phyloP scores from a whole-genome alignment of 2,113 vertebrate genomes.

The Thalassarche chlororhynchos region DNA sequence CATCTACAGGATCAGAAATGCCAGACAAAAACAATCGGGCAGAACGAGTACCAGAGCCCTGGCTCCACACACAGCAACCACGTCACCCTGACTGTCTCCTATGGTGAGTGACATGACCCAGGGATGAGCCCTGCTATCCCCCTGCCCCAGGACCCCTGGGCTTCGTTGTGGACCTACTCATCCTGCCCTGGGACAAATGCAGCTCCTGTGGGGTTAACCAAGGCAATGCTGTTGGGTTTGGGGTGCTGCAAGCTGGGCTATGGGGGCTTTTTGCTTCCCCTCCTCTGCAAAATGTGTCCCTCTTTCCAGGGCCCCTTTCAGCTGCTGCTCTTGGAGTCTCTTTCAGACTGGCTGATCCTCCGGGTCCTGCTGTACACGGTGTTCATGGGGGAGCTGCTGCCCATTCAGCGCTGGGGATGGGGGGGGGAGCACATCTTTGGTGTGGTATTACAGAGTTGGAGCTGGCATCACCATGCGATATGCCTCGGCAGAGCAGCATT shows the following conservation, averaged over 20 bases:
- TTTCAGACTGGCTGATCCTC: background rate
- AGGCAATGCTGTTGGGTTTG: background rate
- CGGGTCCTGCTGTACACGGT: background rate
- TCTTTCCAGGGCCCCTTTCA: background rate
- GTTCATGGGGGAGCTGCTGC: background rate
- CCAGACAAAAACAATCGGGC: background rate
- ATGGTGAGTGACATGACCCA: background rate
- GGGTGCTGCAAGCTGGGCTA: background rate
- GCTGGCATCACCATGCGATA: fast-evolving
- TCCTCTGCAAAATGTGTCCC: background rate
- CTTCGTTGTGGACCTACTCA: background rate
- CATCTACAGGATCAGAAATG: background rate
- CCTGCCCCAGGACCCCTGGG: background rate
- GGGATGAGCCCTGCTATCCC: background rate
- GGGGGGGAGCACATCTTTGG: background rate
- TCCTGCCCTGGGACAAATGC: background rate
- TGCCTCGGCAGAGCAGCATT: background rate
- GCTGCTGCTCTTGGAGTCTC: background rate
- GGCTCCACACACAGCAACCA: background rate
- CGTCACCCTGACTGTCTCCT: background rate
- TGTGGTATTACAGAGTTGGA: background rate
- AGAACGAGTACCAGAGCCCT: background rate
- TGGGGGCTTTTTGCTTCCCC: background rate
- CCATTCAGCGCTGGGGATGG: background rate
- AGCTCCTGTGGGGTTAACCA: background rate